Evolutionary conservation across 2,113 vertebrate genomes (phyloP), one percentile per base, ranked within the genome.

Genomic region (Excalfactoria chinensis): DNA sequence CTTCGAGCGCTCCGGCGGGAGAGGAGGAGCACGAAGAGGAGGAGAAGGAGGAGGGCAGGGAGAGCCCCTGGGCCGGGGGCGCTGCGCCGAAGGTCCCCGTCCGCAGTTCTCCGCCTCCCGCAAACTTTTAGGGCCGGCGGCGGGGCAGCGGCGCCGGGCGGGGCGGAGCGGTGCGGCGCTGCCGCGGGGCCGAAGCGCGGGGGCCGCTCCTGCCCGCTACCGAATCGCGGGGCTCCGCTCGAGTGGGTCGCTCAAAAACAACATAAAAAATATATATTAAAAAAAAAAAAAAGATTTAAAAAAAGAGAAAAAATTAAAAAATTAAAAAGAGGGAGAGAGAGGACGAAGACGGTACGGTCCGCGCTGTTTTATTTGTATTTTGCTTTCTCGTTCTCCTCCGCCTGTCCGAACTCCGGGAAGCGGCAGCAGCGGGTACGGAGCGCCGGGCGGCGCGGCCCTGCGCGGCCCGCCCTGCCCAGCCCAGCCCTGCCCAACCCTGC

Each of bases 61-160:
- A 93, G 82, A 89, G 58, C 68, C 72, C 55, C 43, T 51, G n/a
- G 76, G 55, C 89, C 84, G 55, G 68, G 41, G 74, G 49, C 49
- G 49, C 49, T 51, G 23, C 49, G 23, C 49, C 23, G 49, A 51
- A 83, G 84, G 85, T 66, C 46, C 77, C 73, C 74, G 41, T 60
- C 28, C 53, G 87, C 91, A 93, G 82, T 89, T 93, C 76, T 62
- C 59, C 75, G 72, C 92, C 93, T 94, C 40, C 97, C 88, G 93
- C 95, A 98, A 98, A 98, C 97, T 98, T 98, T 97, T 96, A 91
- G 88, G 68, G 96, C 88, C 89, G 96, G 95, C 87, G 26, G 49
- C 26, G 51, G 51, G 51, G 51, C 26, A 53, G 51, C 90, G 87
- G 83, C 88, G 84, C 41, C 40, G 21, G 21, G 60, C 53, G 40